Conservation (phyloP, 2,113 vertebrate species). For the Aptenodytes forsteri region DNA sequence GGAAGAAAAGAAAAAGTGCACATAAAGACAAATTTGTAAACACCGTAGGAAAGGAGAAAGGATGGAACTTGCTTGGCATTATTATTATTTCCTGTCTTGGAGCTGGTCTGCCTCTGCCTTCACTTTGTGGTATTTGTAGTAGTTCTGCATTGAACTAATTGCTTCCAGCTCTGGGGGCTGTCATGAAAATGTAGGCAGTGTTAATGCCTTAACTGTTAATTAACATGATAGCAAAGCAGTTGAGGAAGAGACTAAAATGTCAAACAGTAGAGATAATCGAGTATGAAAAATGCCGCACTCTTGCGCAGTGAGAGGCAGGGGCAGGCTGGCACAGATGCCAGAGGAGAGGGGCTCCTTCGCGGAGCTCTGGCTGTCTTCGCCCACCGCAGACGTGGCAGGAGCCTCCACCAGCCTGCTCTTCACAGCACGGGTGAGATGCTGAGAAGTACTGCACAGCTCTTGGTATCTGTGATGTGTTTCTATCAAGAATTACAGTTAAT, state of each 20-base stretch:
- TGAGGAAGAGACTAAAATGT: background rate
- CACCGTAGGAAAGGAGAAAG: background rate
- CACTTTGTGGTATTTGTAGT: background rate
- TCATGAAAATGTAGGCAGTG: constrained; percentile 1
- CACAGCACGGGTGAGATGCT: background rate
- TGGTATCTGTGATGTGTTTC: background rate
- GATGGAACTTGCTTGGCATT: background rate
- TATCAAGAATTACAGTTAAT: background rate
- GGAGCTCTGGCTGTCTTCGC: background rate
- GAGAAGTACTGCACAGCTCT: background rate
- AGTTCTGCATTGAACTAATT: constrained; percentile 30
- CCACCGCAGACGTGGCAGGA: accelerated
- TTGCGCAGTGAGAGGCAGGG: background rate
- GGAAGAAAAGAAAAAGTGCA: background rate
- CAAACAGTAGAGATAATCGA: background rate
- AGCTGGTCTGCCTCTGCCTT: background rate
- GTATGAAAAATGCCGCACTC: background rate
- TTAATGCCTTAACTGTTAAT: constrained; percentile 54
- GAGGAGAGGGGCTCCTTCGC: background rate
- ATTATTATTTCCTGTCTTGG: background rate
- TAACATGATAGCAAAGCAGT: background rate
- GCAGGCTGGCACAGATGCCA: background rate
- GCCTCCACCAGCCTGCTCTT: background rate
- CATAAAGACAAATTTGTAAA: background rate
- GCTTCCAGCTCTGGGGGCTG: background rate